phyloP scores from a whole-genome alignment of 2,888 invertebrate species.

The Habroteleia sp. region DNA sequence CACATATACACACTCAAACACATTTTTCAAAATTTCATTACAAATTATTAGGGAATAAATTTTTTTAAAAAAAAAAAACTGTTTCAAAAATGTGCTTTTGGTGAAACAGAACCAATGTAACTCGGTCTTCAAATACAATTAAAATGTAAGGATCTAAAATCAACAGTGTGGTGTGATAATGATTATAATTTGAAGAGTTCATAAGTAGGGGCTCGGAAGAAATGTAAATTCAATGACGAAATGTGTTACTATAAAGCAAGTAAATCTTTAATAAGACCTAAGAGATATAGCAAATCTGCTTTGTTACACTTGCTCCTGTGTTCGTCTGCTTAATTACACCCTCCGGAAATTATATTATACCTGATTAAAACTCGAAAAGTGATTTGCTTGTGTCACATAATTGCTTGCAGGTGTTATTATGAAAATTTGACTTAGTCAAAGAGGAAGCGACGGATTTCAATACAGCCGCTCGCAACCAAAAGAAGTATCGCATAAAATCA shows the following conservation, averaged over 20 bases:
- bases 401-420: conserved; percentile 35
- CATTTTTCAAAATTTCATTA: too few species aligned
- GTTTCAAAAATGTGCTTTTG: too few species aligned
- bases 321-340: conserved; percentile 64
- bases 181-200: conserved; percentile 38
- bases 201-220: conserved; percentile 23
- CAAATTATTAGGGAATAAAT: too few species aligned
- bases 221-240: conserved; percentile 27
- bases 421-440: conserved; percentile 45
- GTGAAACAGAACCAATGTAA: too few species aligned
- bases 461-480: background rate
- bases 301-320: conserved; percentile 39
- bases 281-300: conserved; percentile 33
- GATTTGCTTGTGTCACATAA: conserved; percentile 62
- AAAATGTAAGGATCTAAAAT: conserved; percentile 4
- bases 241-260: conserved; percentile 35
- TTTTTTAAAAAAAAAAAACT: too few species aligned
- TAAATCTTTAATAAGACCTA: conserved; percentile 42
- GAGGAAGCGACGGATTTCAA: conserved; percentile 18
- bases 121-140: too few species aligned
- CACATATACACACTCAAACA: too few species aligned
- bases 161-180: conserved; percentile 11
- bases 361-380: conserved; percentile 70
- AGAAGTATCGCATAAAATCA: conserved; percentile 12
- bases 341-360: conserved; percentile 69